Evolutionary conservation across 2,888 invertebrate genomes (phyloP), one percentile per base, ranked within the genome.

Genomic region (Apamea sordens): DNA sequence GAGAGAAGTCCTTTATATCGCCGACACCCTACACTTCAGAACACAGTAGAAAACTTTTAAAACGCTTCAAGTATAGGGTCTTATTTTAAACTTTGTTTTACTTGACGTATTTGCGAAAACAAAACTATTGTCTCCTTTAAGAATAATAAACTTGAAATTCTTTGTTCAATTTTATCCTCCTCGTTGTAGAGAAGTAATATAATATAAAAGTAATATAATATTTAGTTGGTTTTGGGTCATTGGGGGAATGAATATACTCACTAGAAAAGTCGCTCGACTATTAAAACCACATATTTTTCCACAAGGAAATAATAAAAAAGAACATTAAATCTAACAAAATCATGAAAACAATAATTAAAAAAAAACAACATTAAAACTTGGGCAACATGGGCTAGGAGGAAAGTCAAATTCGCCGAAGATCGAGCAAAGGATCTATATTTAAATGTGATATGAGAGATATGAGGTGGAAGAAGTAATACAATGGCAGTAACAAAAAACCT

Each of bases 41-140:
- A 85, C 80, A 88, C 81, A 72, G 71, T 59, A 76, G 73, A 32
- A 63, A 88, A 88, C 77, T 88, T 87, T 86, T 80, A 79, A 88
- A 80, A 80, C 41, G 70, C 61, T 86, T 80, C 56, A 83, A 83
- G 75, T 84, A 76, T 70, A 80, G 69, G 69, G 76, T 75, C 72
- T 79, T 85, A 80, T 80, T 86, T 83, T 85, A 77, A 78, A 86
- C 78, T 82, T 82, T 68, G 76, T 80, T 87, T 75, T 74, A 61
- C 73, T 73, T 79, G 77, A 76, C 64, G 75, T 78, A 63, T 84
- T 80, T 84, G 63, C 13, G 61, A 80, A 86, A 86, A 82, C 72
- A 80, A 77, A 85, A 80, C 77, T 75, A 74, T 50, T 72, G 50
- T 71, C 65, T 70, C 41, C 6, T 64, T 2, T 44, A 50, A 77